Conservation (phyloP, 2,888 invertebrate species). For the Lithophane socia region DNA sequence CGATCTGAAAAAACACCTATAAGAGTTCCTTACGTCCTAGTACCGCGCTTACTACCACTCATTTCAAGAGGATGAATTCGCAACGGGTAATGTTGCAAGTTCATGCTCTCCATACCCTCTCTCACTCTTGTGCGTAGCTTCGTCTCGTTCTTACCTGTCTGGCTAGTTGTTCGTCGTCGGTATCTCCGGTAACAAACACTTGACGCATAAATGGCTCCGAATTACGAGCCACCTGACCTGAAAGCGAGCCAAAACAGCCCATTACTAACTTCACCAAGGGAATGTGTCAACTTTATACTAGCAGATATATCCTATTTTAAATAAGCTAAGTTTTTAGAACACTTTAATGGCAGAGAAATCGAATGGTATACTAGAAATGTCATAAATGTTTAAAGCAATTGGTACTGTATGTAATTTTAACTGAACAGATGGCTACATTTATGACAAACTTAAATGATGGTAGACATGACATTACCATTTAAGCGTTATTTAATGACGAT, state of each 20-base stretch:
- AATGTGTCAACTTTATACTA: conserved; percentile 52
- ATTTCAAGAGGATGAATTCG: conserved; percentile 80
- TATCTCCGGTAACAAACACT: conserved; percentile 95
- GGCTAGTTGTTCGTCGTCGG: conserved; percentile 91
- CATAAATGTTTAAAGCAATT: conserved; percentile 57
- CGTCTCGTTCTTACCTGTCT: conserved; percentile 91
- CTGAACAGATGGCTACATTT: conserved; percentile 54
- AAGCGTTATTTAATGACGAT: conserved; percentile 61
- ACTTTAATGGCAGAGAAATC: conserved; percentile 50
- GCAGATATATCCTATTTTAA: conserved; percentile 16
- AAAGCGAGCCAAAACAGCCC: conserved; percentile 85
- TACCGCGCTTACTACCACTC: conserved; percentile 51
- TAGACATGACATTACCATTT: conserved; percentile 64
- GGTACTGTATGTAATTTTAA: conserved; percentile 40
- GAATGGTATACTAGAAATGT: conserved; percentile 50
- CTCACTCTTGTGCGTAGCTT: conserved; percentile 44
- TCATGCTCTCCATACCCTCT: conserved; percentile 77
- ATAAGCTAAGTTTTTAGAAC: conserved; percentile 22
- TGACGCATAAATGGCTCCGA: conserved; percentile 99
- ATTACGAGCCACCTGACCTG: conserved; percentile 96
- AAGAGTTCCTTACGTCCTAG: conserved; percentile 81
- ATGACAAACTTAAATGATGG: conserved; percentile 57
- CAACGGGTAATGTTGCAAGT: conserved; percentile 79
- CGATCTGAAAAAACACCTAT: conserved; percentile 86
- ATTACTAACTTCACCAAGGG: conserved; percentile 77